These are phyloP conservation scores for Eurypyga helias DNA, from an alignment of 2,113 vertebrate species.

Conservation along the genomic window DNA sequence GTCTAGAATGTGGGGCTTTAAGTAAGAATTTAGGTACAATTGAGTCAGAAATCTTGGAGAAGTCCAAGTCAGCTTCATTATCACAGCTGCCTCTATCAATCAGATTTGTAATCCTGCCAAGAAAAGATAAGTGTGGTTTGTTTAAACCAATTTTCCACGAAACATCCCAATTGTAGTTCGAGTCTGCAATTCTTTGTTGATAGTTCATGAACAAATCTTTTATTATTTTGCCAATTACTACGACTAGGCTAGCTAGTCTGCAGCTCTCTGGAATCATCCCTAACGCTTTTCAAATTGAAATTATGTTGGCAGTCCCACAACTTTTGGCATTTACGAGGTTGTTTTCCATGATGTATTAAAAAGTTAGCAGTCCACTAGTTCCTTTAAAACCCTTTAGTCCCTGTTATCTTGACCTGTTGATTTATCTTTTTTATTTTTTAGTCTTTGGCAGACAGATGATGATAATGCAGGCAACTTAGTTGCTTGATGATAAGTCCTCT, in stretches of 20 bases:
- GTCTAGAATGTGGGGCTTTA: background rate
- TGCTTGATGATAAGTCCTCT: background rate
- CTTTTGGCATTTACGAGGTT: background rate
- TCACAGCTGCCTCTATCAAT: conserved; percentile 32
- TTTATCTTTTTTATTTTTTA: background rate
- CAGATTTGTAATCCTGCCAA: background rate
- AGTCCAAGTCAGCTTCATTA: background rate
- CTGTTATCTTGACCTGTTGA: background rate
- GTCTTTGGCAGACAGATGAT: background rate
- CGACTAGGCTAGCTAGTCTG: background rate
- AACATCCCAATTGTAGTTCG: background rate
- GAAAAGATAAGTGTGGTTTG: conserved; percentile 17
- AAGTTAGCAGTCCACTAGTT: background rate
- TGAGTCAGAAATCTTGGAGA: conserved; percentile 27
- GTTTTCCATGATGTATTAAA: background rate
- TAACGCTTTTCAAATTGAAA: background rate
- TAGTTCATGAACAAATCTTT: background rate
- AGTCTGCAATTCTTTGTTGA: conserved; percentile 12
- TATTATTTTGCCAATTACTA: conserved; percentile 3
- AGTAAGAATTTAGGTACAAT: background rate
- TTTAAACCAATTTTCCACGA: conserved; percentile 14
- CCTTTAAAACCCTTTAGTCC: background rate
- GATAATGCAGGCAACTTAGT: background rate
- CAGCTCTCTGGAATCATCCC: background rate
- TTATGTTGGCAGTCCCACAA: background rate